Conservation (phyloP, 2,113 vertebrate genomes). For the Ibidorhyncha struthersii region DNA sequence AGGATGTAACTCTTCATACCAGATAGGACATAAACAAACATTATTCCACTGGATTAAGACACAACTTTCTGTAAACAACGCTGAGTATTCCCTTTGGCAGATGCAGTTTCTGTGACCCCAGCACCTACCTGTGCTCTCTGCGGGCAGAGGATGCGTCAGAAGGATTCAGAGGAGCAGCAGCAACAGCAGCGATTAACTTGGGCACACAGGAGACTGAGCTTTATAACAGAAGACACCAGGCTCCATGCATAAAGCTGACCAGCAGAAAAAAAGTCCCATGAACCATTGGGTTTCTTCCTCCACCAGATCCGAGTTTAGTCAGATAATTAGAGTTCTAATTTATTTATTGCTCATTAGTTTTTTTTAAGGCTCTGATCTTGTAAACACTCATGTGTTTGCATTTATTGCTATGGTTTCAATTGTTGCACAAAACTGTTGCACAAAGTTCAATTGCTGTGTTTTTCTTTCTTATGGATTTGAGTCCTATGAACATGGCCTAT, state of each 20-base stretch:
- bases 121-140: not conserved
- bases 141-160: not conserved
- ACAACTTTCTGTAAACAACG: not conserved
- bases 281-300: not conserved
- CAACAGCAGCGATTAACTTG: not conserved
- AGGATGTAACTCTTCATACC: not conserved
- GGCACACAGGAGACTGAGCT: not conserved
- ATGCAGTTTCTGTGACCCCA: not conserved
- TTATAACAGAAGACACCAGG: not conserved
- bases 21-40: not conserved
- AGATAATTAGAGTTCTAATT: not conserved
- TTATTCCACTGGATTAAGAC: not conserved
- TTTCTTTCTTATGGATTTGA: not conserved
- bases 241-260: not conserved
- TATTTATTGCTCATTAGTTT: not conserved
- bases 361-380: not conserved
- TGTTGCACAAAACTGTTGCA: not conserved
- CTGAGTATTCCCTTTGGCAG: not conserved
- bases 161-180: not conserved
- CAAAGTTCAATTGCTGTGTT: not conserved
- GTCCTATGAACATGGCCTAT: not conserved
- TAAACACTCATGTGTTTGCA: not conserved
- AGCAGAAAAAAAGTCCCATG: not conserved
- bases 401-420: slow-evolving; percentile 21
- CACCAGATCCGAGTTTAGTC: not conserved